Evolutionary conservation across 1,140 invertebrate genomes (phyloP), one percentile per base, ranked within the genome.

Genomic region (Delia radicum): DNA sequence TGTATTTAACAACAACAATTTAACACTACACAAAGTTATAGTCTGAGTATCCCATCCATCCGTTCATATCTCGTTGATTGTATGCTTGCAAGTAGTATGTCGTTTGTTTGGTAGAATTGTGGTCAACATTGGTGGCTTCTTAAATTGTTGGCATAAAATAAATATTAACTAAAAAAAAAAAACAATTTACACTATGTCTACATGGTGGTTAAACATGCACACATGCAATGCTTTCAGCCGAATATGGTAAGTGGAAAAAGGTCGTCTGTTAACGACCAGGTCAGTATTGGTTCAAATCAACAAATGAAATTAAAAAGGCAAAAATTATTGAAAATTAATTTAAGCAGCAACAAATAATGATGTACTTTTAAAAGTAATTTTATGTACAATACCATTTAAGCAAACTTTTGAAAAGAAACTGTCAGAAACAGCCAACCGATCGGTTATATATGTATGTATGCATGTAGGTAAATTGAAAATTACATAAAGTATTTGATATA

Each of bases 121-220:
- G 65, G 65, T 69, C 65, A 69, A 69, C 65, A 69, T 69, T 69
- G 65, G 65, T 69, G 65, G 65, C 65, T 69, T 69, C 65, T 69
- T 69, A 69, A 69, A 69, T 55, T 69, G 65, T 69, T 69, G 29
- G 29, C 65, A 69, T 33, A 69, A 18, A 69, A 29, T 33, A 33
- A 69, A 29, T 33, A 33, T 69, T 37, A 31, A 33, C 18, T 8
- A n/a, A 27, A 65, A 27, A 13, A 26, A 69, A 69, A 69, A 67
- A 29, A 67, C 28, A 67, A 69, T 69, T 69, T 69, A 33, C 29
- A 69, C 65, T 69, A 21, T 55, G 48, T 55, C 65, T 33, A 69
- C 65, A 33, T 69, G 21, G n/a, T 37, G 29, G 29, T 69, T 69
- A 37, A 69, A 69, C 65, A 69, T 37, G 65, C 12, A 33, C 29